Percentiles rank a stretch among this genome's conserved stretches.
phyloP scores from a whole-genome alignment of 2,888 invertebrate genomes.

The Stegophylla sp. region DNA sequence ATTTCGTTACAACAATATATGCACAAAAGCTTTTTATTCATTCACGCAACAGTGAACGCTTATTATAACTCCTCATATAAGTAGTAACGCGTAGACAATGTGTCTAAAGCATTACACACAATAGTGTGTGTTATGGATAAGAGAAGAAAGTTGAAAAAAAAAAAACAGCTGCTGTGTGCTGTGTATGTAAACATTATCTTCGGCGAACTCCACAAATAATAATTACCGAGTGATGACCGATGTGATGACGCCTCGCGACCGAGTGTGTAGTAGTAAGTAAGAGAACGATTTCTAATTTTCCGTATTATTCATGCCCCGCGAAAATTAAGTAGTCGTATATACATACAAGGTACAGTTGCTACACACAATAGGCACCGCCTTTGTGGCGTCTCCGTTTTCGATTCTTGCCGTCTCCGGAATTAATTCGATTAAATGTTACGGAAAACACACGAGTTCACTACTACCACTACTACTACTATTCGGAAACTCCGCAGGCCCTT shows the following conservation, averaged over 20 bases:
- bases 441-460: no score
- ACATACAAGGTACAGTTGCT: no score
- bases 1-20: neutral
- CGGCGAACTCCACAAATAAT: constrained; percentile 25
- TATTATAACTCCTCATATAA: constrained; percentile 19
- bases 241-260: no score
- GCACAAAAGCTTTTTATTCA: constrained; percentile 21
- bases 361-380: constrained; percentile 15
- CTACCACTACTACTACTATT: no score
- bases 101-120: neutral
- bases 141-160: neutral
- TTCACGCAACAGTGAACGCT: neutral
- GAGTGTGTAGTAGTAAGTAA: no score
- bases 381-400: neutral
- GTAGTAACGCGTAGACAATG: neutral
- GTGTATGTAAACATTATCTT: constrained; percentile 18
- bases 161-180: constrained; percentile 31
- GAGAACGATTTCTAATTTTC: constrained; percentile 23
- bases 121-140: neutral
- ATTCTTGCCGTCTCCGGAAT: neutral
- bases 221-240: neutral
- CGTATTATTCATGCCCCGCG: constrained; percentile 28
- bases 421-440: constrained; percentile 19
- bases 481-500: constrained; percentile 10
- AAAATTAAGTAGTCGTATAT: neutral